A percentile compares a stretch with the other conserved stretches of the same genome.
Evolutionary conservation across 2,113 vertebrate genomes (phyloP).

Genomic region (Diphyllodes magnificus): DNA sequence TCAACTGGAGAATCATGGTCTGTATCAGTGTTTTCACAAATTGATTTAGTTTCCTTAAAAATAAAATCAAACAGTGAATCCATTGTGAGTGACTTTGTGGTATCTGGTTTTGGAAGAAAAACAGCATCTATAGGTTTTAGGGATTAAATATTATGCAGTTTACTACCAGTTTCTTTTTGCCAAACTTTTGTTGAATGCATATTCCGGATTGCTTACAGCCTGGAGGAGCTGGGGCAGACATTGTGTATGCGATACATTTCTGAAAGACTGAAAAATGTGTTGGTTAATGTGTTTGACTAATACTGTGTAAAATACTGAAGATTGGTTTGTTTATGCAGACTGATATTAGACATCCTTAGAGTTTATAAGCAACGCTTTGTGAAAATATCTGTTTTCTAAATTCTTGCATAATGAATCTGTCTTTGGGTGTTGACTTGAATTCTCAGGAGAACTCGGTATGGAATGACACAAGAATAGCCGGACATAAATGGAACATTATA

Average conservation of each 20-base stretch:
- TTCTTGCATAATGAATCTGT: neutral
- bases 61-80: neutral
- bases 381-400: neutral
- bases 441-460: neutral
- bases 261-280: neutral
- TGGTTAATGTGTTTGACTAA: neutral
- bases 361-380: neutral
- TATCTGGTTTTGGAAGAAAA: neutral
- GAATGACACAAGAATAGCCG: neutral
- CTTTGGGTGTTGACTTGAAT: conserved; percentile 18
- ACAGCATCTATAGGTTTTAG: neutral
- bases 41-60: neutral
- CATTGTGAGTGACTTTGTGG: neutral
- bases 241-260: neutral
- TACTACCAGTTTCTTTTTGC: neutral
- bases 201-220: neutral
- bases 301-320: neutral
- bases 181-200: neutral
- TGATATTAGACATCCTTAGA: neutral
- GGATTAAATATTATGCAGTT: neutral
- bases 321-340: neutral
- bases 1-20: neutral
- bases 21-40: neutral
- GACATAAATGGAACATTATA: conserved; percentile 1
- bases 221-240: neutral